Evolutionary conservation across 2,113 vertebrate genomes (phyloP).

Genomic region (Mirza zaza): DNA sequence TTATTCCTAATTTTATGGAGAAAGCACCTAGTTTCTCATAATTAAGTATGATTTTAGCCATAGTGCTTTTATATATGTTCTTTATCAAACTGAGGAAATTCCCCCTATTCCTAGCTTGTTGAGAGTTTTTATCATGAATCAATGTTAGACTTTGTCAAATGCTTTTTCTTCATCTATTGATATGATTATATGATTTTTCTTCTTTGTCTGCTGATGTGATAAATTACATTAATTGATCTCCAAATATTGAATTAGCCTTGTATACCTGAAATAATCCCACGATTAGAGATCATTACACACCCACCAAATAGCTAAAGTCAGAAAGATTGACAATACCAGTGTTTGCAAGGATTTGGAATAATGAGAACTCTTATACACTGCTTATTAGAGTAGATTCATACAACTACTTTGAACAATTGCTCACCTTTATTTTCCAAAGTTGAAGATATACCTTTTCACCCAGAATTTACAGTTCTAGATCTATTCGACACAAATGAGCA

Average conservation of each 20-base stretch:
- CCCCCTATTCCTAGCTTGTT: background rate
- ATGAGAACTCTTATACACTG: background rate
- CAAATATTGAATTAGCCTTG: background rate
- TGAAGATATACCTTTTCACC: background rate
- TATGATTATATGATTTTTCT: background rate
- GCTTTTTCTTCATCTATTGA: background rate
- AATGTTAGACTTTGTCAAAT: background rate
- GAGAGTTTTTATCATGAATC: background rate
- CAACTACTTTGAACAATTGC: background rate
- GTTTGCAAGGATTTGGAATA: background rate
- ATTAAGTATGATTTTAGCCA: background rate
- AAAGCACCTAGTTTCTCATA: background rate
- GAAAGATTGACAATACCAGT: background rate
- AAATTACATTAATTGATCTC: background rate
- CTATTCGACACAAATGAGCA: background rate
- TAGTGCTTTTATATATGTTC: background rate
- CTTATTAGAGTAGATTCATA: background rate
- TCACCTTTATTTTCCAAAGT: background rate
- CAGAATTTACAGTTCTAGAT: background rate
- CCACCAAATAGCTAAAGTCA: too few species aligned
- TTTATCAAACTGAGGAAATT: background rate
- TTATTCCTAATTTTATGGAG: background rate
- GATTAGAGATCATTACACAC: background rate
- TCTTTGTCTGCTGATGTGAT: background rate
- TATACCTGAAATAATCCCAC: background rate